Evolutionary conservation across 2,888 invertebrate species (phyloP), one percentile per base, ranked within the genome.

Genomic region (Drosophila paranaensis): DNA sequence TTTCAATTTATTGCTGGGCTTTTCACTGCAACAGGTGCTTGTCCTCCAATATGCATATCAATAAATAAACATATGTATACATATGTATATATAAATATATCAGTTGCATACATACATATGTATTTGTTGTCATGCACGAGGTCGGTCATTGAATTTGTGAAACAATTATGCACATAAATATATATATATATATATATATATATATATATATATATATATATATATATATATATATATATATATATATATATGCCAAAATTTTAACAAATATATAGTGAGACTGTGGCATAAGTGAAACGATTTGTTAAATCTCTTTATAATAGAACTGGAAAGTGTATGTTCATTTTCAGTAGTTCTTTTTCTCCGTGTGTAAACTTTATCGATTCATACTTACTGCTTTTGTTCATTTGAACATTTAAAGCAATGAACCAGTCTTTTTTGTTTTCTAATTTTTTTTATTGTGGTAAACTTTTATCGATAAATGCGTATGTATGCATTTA

Each of bases 81-180:
- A 16, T 30, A 11, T 33, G 16, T 25, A 9, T 14, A 43, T 35
- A 16, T 39, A 46, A 16, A 6, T 33, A 14, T 53, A 16, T 30
- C 8, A 16, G n/a, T 25, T 25, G 2, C 48, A 14, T 20, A 20
- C 20, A 20, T 20, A 20, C 20, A 2, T 20, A 11, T 40, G 27
- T 27, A 16, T 16, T 16, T 48, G 4, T 2, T 64, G 30, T 33
- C 25, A 20, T 37, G 55, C 50, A 25, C 10, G 27, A 51, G 51
- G 20, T 60, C 43, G 33, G 48, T 42, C 25, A 56, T 39, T 51
- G 55, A 40, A 53, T 65, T 43, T 27, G 20, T 37, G 33, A 61
- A 50, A 43, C 8, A 60, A 10, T 13, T 14, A 33, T 25, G 25
- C 13, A 45, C n/a, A 50, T 13, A 37, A 25, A 20, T 25, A n/a